Conservation (phyloP, 92 coral and sea anemone genomes). For the Zoanthus sociatus region DNA sequence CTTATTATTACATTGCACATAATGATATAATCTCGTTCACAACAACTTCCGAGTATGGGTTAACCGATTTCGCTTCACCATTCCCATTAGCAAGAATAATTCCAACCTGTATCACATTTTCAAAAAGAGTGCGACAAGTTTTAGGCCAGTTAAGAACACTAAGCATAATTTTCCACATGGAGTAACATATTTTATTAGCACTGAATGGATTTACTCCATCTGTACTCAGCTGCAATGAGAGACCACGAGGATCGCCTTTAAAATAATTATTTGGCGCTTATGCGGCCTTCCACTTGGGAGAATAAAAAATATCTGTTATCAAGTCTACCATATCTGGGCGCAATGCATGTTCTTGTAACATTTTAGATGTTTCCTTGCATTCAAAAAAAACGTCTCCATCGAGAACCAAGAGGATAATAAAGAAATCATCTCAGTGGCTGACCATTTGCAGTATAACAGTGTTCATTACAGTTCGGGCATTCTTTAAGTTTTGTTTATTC, state of each 20-base stretch:
- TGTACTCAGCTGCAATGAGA: conserved; percentile 1
- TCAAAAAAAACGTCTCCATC: conserved; percentile 46
- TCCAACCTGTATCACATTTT: conserved; percentile 40
- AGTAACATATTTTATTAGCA: neutral
- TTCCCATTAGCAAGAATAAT: conserved; percentile 21
- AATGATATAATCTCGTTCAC: conserved; percentile 20
- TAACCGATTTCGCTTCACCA: conserved; percentile 37
- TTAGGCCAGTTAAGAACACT: conserved; percentile 23
- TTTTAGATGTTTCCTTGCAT: conserved; percentile 18
- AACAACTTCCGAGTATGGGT: conserved; percentile 44
- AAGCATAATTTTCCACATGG: conserved; percentile 44
- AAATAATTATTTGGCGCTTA: conserved; percentile 13
- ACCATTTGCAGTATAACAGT: conserved; percentile 27
- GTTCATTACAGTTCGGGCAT: conserved; percentile 49
- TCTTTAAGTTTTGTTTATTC: conserved; percentile 27
- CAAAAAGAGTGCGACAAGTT: neutral
- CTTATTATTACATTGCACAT: no score
- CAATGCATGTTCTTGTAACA: neutral
- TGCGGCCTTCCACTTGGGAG: neutral
- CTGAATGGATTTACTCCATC: neutral
- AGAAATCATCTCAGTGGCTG: conserved; percentile 43
- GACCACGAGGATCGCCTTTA: conserved; percentile 26
- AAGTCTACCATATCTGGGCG: neutral
- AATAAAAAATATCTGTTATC: neutral
- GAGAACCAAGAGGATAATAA: conserved; percentile 60